A percentile compares a stretch with the other conserved stretches of the same genome.
phyloP scores from a whole-genome alignment of 2,888 invertebrate genomes.

The Scaptodrosophila latifasciaeformis region DNA sequence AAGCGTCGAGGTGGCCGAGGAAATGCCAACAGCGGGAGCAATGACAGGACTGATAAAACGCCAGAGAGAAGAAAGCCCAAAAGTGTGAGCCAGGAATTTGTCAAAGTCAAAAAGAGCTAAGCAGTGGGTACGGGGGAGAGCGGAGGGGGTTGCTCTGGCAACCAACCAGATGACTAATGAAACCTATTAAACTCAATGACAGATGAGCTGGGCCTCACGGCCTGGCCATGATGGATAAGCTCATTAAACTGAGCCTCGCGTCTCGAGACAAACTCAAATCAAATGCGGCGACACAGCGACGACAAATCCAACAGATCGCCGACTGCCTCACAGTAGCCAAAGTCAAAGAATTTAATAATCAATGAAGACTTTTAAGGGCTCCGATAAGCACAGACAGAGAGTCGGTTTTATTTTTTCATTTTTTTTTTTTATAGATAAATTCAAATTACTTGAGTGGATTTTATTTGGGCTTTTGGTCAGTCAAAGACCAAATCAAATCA shows the following conservation, averaged over 20 bases:
- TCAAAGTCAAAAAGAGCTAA: neutral
- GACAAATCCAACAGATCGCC: conserved; percentile 1
- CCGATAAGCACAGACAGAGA: neutral
- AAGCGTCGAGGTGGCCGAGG: too few species aligned
- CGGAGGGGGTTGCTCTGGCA: neutral
- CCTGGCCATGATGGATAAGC: conserved; percentile 59
- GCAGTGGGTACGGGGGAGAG: neutral
- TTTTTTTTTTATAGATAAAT: conserved; percentile 35
- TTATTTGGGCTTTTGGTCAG: neutral
- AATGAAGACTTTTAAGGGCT: too few species aligned
- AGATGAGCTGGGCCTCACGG: conserved; percentile 48
- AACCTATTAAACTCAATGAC: conserved; percentile 65
- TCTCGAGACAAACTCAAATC: too few species aligned
- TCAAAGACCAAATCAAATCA: conserved; percentile 14
- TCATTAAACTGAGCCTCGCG: conserved; percentile 48
- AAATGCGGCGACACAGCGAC: too few species aligned
- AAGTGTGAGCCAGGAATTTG: neutral
- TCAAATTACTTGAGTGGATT: conserved; percentile 56
- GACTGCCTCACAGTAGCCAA: conserved; percentile 2
- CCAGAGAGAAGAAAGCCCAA: neutral
- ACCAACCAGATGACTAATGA: conserved; percentile 57
- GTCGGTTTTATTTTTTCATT: neutral
- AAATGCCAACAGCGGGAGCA: neutral
- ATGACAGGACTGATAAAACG: neutral
- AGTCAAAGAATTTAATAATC: too few species aligned